Base-by-base conservation (phyloP, 2,113 vertebrate genomes). In the Caretta caretta region DNA sequence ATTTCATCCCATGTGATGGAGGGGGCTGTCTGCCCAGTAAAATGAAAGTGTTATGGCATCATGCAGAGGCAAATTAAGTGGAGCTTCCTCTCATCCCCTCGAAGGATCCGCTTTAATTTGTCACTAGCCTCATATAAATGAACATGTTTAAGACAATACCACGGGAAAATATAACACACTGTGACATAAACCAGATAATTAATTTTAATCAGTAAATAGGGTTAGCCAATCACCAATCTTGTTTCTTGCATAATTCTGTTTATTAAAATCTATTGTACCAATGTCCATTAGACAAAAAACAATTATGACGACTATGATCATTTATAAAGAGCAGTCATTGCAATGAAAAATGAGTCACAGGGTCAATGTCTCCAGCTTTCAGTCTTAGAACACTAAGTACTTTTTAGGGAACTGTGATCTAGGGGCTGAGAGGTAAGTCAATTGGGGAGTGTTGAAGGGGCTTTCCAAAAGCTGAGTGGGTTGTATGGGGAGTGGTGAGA, bases 321-420 rank as follows among this genome's bases (percentile, higher is more conserved):
- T 93, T 82, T 91, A 80, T 87, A 85, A 85, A 81, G 27, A 94
- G 90, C 94, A 96, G 62, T 96, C 89, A 90, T 38, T 75, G 56
- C 84, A 65, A 59, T 38, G 83, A 89, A 82, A 96, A 87, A 53
- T 93, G 90, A 97, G 65, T 97, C 79, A 87, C 49, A 31, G 93
- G 92, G 38, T 83, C 65, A 59, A 50, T 86, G 79, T 87, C 49
- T 14, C 48, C 48, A 35, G 46, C 83, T 79, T 86, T 96, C 84
- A 48, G 90, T 46, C 85, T 65, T 85, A 87, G 59, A 89, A 96
- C 96, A 84, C 42, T 5, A 84, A 87, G 49, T 6, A 0, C 53
- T 82, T 95, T 92, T 48, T 56, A 88, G 59, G 49, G 82, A 80
- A 95, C 35, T 25, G 84, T 81, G 29, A 80, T 56, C 59, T 3